These are phyloP conservation scores for Antennarius striatus DNA, from an alignment of 2,113 vertebrate species.

Conservation along the genomic window DNA sequence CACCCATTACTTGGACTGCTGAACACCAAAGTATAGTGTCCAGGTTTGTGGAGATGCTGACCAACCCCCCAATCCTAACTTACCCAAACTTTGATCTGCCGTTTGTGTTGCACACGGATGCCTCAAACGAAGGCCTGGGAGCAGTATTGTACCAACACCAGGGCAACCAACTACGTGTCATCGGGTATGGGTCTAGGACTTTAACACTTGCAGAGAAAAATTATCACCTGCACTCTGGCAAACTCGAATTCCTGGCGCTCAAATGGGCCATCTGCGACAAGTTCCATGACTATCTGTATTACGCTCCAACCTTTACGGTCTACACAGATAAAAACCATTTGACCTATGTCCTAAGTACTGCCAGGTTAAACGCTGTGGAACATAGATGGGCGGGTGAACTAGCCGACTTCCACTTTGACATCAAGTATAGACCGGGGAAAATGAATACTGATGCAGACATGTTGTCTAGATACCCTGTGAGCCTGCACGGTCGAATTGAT, in stretches of 20 bases:
- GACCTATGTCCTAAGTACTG: neutral
- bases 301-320: neutral
- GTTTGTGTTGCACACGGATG: neutral
- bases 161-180: neutral
- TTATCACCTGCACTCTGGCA: neutral
- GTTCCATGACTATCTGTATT: neutral
- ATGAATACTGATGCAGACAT: neutral
- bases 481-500: neutral
- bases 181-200: neutral
- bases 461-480: neutral
- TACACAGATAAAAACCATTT: neutral
- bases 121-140: neutral
- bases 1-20: neutral
- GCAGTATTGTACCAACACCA: neutral
- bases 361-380: neutral
- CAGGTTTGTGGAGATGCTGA: neutral
- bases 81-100: neutral
- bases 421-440: conserved; percentile 4
- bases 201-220: neutral
- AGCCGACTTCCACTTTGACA: conserved; percentile 2
- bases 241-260: neutral
- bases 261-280: neutral
- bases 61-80: neutral
- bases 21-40: neutral
- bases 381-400: neutral